Evolutionary conservation across 2,888 invertebrate genomes (phyloP).

Genomic region (Hypena proboscidalis): DNA sequence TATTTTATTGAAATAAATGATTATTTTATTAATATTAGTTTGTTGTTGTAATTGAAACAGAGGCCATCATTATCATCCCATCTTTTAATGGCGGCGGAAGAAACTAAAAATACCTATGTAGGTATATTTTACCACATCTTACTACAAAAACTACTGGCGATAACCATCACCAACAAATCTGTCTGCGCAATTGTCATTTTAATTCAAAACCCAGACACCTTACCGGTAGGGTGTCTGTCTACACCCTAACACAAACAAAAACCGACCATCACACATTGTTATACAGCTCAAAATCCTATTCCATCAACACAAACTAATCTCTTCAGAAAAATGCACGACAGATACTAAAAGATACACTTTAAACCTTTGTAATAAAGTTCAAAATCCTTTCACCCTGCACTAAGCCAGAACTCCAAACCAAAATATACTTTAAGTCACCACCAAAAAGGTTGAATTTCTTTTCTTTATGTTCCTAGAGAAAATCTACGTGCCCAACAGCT

Average conservation of each 20-base stretch:
- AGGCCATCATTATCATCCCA: no score
- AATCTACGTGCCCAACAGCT: conserved; percentile 72
- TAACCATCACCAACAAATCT: conserved; percentile 23
- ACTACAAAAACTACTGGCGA: conserved; percentile 8
- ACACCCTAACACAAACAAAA: conserved; percentile 7
- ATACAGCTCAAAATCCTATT: conserved; percentile 16
- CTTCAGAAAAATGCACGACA: no score
- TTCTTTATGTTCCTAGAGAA: conserved; percentile 18
- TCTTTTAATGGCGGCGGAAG: no score
- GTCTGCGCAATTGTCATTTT: conserved; percentile 46
- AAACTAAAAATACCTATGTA: conserved; percentile 6
- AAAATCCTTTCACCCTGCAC: conserved; percentile 6
- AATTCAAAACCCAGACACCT: conserved; percentile 66
- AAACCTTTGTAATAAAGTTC: neutral
- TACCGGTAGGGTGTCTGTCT: conserved; percentile 36
- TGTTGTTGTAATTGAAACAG: no score
- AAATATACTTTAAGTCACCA: neutral
- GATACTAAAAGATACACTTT: no score
- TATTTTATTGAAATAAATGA: no score
- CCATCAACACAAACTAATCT: no score
- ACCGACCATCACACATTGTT: neutral
- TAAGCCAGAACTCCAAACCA: neutral
- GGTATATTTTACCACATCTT: neutral
- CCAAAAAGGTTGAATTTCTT: conserved; percentile 27
- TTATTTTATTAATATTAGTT: no score